These are phyloP conservation scores for Hycleus cichorii DNA, from an alignment of 1,140 invertebrate species.

Conservation along the genomic window DNA sequence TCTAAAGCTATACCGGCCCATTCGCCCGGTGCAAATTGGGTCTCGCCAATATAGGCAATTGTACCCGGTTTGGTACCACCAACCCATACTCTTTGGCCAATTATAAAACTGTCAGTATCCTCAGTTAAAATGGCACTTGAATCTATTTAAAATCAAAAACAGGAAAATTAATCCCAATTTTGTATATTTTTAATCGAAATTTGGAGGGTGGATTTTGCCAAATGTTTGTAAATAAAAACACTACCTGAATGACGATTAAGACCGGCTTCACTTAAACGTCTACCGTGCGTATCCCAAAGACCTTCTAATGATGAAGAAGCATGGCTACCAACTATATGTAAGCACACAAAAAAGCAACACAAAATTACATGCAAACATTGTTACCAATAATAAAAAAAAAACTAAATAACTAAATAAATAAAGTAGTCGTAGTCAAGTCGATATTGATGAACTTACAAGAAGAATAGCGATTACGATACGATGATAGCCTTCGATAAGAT, in stretches of 20 bases:
- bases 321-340: conserved; percentile 51
- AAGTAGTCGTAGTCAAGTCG: background rate
- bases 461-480: conserved; percentile 43
- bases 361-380: conserved; percentile 41
- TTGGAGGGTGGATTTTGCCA: background rate
- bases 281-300: conserved; percentile 55
- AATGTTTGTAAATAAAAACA: background rate
- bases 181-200: background rate
- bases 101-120: conserved; percentile 91
- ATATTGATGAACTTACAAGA: conserved; percentile 45
- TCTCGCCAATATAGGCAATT: conserved; percentile 97
- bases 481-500: conserved; percentile 33
- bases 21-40: conserved; percentile 89
- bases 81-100: conserved; percentile 92
- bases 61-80: conserved; percentile 89
- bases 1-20: conserved; percentile 97
- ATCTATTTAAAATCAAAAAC: conserved; percentile 48
- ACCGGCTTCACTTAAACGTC: conserved; percentile 60
- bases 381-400: conserved; percentile 19
- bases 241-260: conserved; percentile 63
- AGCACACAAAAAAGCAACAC: conserved; percentile 39
- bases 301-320: conserved; percentile 59
- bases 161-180: background rate
- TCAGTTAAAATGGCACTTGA: conserved; percentile 76
- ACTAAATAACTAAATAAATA: conserved; percentile 1